These are phyloP conservation scores for Nemoura dubitans DNA, from an alignment of 2,888 invertebrate genomes.

Conservation along the genomic window DNA sequence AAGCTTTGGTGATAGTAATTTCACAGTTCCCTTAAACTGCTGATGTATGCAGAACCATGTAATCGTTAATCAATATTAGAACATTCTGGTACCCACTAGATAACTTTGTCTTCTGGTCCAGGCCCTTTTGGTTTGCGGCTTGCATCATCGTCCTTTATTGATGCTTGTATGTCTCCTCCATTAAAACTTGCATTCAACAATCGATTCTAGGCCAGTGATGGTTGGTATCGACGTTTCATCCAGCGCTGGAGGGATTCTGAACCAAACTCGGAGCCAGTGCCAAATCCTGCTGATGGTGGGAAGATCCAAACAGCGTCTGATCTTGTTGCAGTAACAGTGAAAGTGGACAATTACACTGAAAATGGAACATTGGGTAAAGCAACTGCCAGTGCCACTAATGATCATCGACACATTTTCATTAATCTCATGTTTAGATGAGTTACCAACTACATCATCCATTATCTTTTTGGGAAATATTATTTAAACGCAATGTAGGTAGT, in stretches of 20 bases:
- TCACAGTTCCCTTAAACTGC: background rate
- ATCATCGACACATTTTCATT: no score
- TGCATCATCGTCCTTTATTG: background rate
- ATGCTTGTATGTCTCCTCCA: background rate
- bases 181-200: background rate
- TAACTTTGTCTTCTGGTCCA: background rate
- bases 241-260: slow-evolving; percentile 42
- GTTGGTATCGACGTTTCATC: slow-evolving; percentile 49
- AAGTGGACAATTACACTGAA: background rate
- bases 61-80: background rate
- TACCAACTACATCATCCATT: no score
- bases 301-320: background rate
- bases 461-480: no score
- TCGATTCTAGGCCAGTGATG: slow-evolving; percentile 47
- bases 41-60: no score
- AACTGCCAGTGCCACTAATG: no score
- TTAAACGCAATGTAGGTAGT: no score
- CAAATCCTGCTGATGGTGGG: background rate
- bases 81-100: background rate
- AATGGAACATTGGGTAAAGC: background rate
- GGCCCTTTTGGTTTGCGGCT: background rate
- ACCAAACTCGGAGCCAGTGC: background rate
- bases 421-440: no score
- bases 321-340: background rate
- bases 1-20: background rate